Evolutionary conservation across 35 echinoderm and acorn worm genomes (phyloP).

Genomic region (Patiria miniata): DNA sequence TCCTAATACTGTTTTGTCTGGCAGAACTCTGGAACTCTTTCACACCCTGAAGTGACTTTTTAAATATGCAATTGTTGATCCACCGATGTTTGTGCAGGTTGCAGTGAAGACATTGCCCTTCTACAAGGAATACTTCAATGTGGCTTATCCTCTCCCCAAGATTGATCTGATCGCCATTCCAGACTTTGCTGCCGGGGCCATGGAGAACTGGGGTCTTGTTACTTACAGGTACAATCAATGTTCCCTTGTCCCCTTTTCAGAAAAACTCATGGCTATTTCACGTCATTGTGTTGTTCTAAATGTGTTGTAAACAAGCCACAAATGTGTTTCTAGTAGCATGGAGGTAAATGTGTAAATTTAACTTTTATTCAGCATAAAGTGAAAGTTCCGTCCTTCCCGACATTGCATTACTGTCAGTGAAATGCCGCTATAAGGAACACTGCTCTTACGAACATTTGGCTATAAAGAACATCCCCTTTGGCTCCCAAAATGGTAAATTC

Average conservation of each 20-base stretch:
- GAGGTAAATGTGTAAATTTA: neutral
- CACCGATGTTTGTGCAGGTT: conserved; percentile 62
- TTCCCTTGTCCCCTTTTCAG: no score
- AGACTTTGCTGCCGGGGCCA: conserved; percentile 98
- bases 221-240: conserved; percentile 85
- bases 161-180: conserved; percentile 99
- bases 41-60: no score
- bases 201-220: conserved; percentile 99
- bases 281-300: neutral
- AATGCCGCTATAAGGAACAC: no score
- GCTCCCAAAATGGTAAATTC: no score
- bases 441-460: no score
- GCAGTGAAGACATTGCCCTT: conserved; percentile 92
- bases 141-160: conserved; percentile 98
- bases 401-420: no score
- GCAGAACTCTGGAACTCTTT: no score
- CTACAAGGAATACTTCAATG: conserved; percentile 94
- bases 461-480: no score
- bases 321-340: neutral
- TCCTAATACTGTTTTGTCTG: no score
- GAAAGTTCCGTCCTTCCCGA: no score
- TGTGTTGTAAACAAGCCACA: neutral
- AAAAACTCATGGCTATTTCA: no score
- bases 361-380: neutral
- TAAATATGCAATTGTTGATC: no score